These are phyloP conservation scores for Nymphicus hollandicus DNA, from an alignment of 2,113 vertebrate genomes.

Conservation along the genomic window DNA sequence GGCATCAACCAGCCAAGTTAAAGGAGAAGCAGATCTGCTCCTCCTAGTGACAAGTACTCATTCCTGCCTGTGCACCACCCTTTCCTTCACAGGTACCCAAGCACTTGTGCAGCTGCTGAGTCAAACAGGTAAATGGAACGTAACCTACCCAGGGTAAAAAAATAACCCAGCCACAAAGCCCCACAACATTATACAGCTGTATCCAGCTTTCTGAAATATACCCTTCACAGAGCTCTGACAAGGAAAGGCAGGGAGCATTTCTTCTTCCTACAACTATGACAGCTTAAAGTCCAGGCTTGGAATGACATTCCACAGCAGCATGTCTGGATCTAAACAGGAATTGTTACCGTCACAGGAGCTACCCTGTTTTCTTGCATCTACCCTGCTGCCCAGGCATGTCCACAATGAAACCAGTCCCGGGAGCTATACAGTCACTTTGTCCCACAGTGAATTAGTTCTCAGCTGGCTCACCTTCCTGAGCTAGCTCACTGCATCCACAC, in stretches of 20 bases:
- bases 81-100: background rate
- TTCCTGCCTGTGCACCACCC: background rate
- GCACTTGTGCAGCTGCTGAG: background rate
- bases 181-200: background rate
- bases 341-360: background rate
- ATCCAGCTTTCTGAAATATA: background rate
- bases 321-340: background rate
- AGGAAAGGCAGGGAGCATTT: background rate
- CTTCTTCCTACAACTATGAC: background rate
- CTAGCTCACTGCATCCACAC: background rate
- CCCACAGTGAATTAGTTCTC: background rate
- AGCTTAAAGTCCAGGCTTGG: background rate
- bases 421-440: background rate
- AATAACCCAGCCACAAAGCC: background rate
- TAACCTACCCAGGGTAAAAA: background rate
- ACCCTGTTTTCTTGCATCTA: background rate
- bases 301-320: background rate
- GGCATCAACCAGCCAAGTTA: background rate
- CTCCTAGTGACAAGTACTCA: background rate
- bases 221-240: background rate
- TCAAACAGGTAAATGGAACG: background rate
- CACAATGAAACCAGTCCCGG: background rate
- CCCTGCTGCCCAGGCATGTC: accelerated
- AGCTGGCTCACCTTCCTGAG: background rate
- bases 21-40: background rate